Evolutionary conservation across 2,888 invertebrate genomes (phyloP).

Genomic region (Drepanosiphum platanoidis): DNA sequence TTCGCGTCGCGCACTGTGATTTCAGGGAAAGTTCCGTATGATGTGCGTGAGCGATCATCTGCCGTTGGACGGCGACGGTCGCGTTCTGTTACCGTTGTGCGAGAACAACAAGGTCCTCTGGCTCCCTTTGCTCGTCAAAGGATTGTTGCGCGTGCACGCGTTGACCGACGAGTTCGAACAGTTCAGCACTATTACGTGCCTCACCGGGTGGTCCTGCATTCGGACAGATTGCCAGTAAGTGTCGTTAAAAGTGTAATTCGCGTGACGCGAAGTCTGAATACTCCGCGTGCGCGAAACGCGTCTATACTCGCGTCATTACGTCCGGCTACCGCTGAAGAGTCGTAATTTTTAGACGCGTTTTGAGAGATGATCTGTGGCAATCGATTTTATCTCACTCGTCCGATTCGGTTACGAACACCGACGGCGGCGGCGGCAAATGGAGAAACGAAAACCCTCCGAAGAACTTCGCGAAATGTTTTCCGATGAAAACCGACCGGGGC

Average conservation of each 20-base stretch:
- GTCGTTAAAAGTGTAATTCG: not conserved
- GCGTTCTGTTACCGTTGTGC: conserved; percentile 39
- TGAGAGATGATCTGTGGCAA: conserved; percentile 27
- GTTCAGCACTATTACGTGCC: conserved; percentile 46
- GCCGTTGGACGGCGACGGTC: not conserved
- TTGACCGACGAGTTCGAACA: conserved; percentile 4
- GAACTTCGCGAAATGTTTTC: conserved; percentile 14
- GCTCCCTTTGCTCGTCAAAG: conserved; percentile 53
- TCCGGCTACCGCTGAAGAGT: too few species aligned
- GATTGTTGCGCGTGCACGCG: conserved; percentile 37
- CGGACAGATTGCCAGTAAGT: conserved; percentile 34
- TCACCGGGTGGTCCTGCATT: conserved; percentile 54
- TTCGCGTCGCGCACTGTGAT: too few species aligned
- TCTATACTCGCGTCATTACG: too few species aligned
- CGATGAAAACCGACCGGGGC: not conserved
- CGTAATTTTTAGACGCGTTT: not conserved
- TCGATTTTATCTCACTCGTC: conserved; percentile 28
- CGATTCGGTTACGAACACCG: not conserved
- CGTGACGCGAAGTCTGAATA: not conserved
- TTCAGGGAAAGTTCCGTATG: conserved; percentile 56
- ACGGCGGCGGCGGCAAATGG: not conserved
- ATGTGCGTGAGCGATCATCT: conserved; percentile 56
- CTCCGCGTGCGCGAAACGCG: too few species aligned
- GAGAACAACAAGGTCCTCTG: conserved; percentile 32
- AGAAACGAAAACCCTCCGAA: not conserved